Conservation (phyloP, 2,113 vertebrate genomes). For the Dolichallabes microphthalmus region DNA sequence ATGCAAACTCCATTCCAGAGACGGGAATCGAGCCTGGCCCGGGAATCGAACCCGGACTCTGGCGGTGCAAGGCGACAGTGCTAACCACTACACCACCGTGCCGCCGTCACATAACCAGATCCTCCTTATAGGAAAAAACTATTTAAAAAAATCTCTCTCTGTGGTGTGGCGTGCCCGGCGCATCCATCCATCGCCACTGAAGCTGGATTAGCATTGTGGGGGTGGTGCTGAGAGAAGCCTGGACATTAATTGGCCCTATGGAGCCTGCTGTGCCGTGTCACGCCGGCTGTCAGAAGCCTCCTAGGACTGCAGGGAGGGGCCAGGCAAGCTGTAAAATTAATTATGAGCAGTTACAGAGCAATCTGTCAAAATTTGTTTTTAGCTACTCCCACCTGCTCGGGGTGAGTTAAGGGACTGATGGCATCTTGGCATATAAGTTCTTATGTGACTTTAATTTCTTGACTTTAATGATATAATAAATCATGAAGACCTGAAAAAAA, state of each 20-base stretch:
- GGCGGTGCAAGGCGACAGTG: too few species aligned
- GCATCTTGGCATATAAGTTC: conserved; percentile 15
- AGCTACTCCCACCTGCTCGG: conserved; percentile 38
- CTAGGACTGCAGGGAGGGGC: conserved; percentile 30
- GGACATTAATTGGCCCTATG: conserved; percentile 46
- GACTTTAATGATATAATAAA: conserved; percentile 17
- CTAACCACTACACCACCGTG: too few species aligned
- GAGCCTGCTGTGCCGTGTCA: conserved; percentile 45
- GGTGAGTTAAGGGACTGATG: conserved; percentile 7
- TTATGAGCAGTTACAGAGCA: conserved; percentile 51
- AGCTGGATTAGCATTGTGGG: conserved; percentile 25
- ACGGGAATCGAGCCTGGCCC: too few species aligned
- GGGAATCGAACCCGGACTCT: too few species aligned
- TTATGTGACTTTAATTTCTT: not conserved
- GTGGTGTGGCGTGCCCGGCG: not conserved
- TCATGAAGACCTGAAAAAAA: not conserved
- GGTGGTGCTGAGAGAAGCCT: conserved; percentile 28
- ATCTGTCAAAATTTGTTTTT: conserved; percentile 53
- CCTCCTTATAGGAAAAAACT: conserved; percentile 33
- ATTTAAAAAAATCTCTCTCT: conserved; percentile 15
- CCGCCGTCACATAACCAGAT: conserved; percentile 47
- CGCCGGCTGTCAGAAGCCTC: conserved; percentile 39
- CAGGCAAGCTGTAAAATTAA: conserved; percentile 38
- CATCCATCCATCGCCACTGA: conserved; percentile 26
- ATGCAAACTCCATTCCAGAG: too few species aligned